These are phyloP conservation scores for Oreocharis arfaki DNA, from an alignment of 2,113 vertebrate species.

Conservation along the genomic window DNA sequence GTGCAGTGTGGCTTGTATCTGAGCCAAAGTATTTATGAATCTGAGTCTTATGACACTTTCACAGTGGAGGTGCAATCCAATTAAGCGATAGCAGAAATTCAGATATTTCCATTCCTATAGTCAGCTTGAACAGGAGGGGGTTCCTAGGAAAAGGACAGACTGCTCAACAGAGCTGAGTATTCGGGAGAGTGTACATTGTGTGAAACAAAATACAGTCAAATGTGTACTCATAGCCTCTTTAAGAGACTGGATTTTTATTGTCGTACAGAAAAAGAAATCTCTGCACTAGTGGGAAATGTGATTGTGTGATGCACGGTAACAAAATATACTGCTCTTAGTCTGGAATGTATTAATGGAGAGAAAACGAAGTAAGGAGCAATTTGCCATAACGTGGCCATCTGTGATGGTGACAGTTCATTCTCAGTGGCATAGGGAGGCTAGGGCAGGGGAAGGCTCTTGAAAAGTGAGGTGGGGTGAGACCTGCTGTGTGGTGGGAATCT, in stretches of 20 bases:
- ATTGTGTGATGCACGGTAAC: not conserved
- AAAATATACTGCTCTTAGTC: not conserved
- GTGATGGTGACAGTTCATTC: not conserved
- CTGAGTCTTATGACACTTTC: not conserved
- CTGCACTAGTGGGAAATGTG: not conserved
- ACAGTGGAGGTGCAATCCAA: not conserved
- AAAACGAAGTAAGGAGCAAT: not conserved
- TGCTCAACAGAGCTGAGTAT: not conserved
- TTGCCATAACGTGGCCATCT: fast-evolving
- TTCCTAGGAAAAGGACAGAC: not conserved
- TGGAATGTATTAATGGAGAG: not conserved
- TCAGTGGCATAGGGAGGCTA: not conserved
- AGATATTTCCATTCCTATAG: not conserved
- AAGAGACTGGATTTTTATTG: not conserved
- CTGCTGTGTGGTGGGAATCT: not conserved
- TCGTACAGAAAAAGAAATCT: not conserved
- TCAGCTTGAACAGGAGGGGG: not conserved
- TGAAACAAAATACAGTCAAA: not conserved
- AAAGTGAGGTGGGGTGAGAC: not conserved
- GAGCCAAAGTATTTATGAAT: not conserved
- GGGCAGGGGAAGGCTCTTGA: not conserved
- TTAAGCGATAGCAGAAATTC: not conserved
- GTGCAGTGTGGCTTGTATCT: not conserved
- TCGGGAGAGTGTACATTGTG: not conserved
- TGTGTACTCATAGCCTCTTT: not conserved